Evolutionary conservation across 2,888 invertebrate genomes (phyloP), one percentile per base, ranked within the genome.

Genomic region (Aphidoletes aphidimyza): DNA sequence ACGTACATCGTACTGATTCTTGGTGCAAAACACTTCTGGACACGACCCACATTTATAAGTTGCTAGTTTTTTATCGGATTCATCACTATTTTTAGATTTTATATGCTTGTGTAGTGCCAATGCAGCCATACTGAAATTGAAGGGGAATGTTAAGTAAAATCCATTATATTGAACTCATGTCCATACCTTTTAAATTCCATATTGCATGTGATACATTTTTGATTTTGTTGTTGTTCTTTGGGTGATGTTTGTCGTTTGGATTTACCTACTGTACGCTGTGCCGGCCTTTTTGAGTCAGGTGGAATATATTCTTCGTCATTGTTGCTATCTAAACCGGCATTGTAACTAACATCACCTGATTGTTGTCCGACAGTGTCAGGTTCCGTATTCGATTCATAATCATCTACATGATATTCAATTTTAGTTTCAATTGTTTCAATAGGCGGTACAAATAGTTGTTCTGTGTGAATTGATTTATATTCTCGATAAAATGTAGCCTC

Each of bases 161-260:
- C 30, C 14, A 30, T 69, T 69, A 5, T 1, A 30, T 30, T 17
- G 30, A 30, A 34, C 5, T n/a, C 6, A 26, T 54, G 11, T 11
- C 5, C 5, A 54, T 30, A 69, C 69, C 69, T 69, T 69, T 69
- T 69, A 69, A 69, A 69, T 30, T 30, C 30, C 30, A 69, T 34
- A 30, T 69, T 69, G 69, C 69, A 69, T 14, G 14, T 69, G 34
- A 11, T 14, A 17, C 69, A 69, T 69, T 69, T 69, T 11, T 69
- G 69, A 22, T n/a, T 5, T 47, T 54, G 54, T 47, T 47, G 19
- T 17, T 47, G 14, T 47, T 47, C 9, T 17, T 47, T 17, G n/a
- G 54, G n/a, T 54, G 26, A 8, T 54, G 22, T 54, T 54, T 2
- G n/a, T 54, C 22, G n/a, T 69, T 11, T 11, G 26, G 30, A 1